phyloP scores from a whole-genome alignment of 2,113 vertebrate species.

The Chaenocephalus aceratus region DNA sequence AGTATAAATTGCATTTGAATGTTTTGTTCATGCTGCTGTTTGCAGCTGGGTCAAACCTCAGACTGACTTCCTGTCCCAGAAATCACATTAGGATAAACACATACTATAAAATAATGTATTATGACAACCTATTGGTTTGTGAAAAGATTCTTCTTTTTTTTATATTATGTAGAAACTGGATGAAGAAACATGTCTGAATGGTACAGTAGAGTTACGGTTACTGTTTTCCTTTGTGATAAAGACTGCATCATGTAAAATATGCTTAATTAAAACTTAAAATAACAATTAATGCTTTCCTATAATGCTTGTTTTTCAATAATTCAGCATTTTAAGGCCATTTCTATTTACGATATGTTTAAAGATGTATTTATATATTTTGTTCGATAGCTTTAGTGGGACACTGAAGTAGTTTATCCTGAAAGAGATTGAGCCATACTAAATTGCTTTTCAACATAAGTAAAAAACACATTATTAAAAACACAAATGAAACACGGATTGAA shows the following conservation, averaged over 20 bases:
- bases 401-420: constrained; percentile 8
- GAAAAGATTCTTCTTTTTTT: not conserved
- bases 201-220: constrained; percentile 3
- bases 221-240: constrained; percentile 18
- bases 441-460: constrained; percentile 42
- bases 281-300: constrained; percentile 11
- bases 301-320: constrained; percentile 2
- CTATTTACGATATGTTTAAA: not conserved
- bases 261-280: constrained; percentile 18
- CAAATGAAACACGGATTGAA: constrained; percentile 56
- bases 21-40: not conserved
- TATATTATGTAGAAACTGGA: constrained; percentile 3
- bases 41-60: not conserved
- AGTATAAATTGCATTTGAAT: constrained; percentile 6
- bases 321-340: constrained; percentile 17
- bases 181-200: constrained; percentile 10
- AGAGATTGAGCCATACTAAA: constrained; percentile 37
- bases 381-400: constrained; percentile 7
- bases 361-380: not conserved
- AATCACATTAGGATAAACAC: not conserved
- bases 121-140: not conserved
- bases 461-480: constrained; percentile 50
- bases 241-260: constrained; percentile 19
- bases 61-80: not conserved
- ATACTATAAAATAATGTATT: not conserved